These are phyloP conservation scores for Menidia menidia DNA, from an alignment of 2,797 vertebrate species.

Conservation along the genomic window DNA sequence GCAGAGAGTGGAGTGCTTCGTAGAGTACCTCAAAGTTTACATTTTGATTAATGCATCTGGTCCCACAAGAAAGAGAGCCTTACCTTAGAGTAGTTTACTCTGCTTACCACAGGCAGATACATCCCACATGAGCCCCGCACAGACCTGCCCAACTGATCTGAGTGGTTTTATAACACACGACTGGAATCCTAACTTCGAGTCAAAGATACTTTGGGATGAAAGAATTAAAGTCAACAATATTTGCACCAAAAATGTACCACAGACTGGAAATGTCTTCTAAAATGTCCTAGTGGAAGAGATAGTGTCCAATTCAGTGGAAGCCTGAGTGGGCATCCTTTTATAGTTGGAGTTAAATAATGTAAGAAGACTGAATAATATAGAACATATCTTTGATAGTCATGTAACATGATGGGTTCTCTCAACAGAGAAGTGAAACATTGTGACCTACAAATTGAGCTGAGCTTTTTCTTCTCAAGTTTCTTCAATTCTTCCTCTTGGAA, in stretches of 20 bases:
- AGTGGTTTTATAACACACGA: no score
- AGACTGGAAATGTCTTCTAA: neutral
- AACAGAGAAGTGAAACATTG: neutral
- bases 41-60: neutral
- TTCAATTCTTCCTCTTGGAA: conserved; percentile 24
- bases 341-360: conserved; percentile 32
- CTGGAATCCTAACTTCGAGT: no score
- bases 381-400: conserved; percentile 10
- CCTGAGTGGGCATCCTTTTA: neutral
- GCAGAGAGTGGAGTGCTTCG: neutral
- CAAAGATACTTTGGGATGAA: neutral
- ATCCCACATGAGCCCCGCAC: no score
- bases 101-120: no score
- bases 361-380: conserved; percentile 53
- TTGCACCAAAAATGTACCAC: conserved; percentile 1
- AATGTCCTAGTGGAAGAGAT: neutral
- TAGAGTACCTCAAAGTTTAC: neutral
- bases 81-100: no score
- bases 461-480: conserved; percentile 5
- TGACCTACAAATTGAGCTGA: conserved; percentile 27
- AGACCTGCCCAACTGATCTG: no score
- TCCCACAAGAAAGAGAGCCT: no score
- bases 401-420: conserved; percentile 25
- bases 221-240: fast-evolving
- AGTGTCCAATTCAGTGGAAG: neutral